phyloP scores from a whole-genome alignment of 2,888 invertebrate species.

The Campoletis raptor region DNA sequence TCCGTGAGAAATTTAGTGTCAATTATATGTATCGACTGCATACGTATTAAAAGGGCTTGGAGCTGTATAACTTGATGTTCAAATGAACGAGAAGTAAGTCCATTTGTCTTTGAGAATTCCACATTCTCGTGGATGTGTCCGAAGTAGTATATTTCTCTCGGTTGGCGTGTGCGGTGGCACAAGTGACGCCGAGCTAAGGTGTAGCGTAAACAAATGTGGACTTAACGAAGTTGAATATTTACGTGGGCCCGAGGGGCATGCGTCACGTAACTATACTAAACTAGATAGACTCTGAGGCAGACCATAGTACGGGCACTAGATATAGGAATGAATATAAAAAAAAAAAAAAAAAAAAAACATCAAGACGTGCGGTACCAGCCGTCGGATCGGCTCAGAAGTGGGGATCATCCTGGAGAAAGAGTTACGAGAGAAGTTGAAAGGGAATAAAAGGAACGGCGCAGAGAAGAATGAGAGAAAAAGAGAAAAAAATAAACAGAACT shows the following conservation, averaged over 20 bases:
- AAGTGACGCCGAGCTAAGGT: conserved; percentile 38
- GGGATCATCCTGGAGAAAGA: conserved; percentile 52
- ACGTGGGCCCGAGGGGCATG: conserved; percentile 50
- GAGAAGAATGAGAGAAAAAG: conserved; percentile 33
- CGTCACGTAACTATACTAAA: conserved; percentile 39
- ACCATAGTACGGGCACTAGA: conserved; percentile 5
- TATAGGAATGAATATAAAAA: not conserved
- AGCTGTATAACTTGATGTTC: not conserved
- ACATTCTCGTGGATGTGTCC: not conserved
- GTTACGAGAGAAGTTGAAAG: conserved; percentile 52
- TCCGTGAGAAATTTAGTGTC: conserved; percentile 63
- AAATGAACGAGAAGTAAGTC: not conserved
- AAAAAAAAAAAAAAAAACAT: conserved; percentile 20
- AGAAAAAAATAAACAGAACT: conserved; percentile 22
- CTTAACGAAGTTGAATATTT: conserved; percentile 64
- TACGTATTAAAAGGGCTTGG: not conserved
- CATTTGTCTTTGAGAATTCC: not conserved
- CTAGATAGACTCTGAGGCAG: conserved; percentile 3
- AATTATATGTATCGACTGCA: conserved; percentile 43
- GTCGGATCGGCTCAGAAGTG: conserved; percentile 10
- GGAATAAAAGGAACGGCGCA: conserved; percentile 47
- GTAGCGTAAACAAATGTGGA: conserved; percentile 57
- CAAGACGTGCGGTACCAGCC: conserved; percentile 24
- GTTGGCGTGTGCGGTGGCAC: conserved; percentile 23
- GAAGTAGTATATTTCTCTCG: not conserved